Evolutionary conservation across 2,888 invertebrate species (phyloP).

Genomic region (Artemia sp.): DNA sequence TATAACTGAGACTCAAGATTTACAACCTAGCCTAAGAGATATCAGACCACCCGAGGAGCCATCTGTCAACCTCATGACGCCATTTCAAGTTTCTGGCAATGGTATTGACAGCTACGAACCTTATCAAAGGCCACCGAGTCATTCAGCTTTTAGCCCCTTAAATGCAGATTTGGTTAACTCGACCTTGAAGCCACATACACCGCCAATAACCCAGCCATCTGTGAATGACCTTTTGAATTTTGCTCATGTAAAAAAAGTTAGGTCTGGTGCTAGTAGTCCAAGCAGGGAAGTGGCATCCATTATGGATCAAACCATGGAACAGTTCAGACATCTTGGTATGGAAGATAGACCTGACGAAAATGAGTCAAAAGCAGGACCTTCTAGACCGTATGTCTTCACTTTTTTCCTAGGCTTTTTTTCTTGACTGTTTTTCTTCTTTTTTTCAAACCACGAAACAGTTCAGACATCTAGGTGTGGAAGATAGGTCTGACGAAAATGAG

Average conservation of each 20-base stretch:
- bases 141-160: conserved; percentile 11
- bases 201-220: not conserved
- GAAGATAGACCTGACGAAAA: not conserved
- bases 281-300: not conserved
- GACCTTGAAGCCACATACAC: not conserved
- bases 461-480: not conserved
- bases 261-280: conserved; percentile 14
- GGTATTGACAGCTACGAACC: conserved; percentile 3
- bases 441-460: not conserved
- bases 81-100: not conserved
- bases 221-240: conserved; percentile 6
- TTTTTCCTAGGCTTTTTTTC: too few species aligned
- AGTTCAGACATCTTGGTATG: not conserved
- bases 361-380: not conserved
- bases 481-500: not conserved
- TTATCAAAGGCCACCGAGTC: not conserved
- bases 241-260: not conserved
- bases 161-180: conserved; percentile 5
- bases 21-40: not conserved
- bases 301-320: not conserved
- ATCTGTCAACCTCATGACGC: not conserved
- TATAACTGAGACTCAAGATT: not conserved
- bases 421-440: too few species aligned
- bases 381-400: not conserved
- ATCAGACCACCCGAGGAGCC: conserved; percentile 4